These are phyloP conservation scores for Halichondria panicea DNA, from an alignment of 37 sponge, comb jelly and placozoan species.

Conservation along the genomic window DNA sequence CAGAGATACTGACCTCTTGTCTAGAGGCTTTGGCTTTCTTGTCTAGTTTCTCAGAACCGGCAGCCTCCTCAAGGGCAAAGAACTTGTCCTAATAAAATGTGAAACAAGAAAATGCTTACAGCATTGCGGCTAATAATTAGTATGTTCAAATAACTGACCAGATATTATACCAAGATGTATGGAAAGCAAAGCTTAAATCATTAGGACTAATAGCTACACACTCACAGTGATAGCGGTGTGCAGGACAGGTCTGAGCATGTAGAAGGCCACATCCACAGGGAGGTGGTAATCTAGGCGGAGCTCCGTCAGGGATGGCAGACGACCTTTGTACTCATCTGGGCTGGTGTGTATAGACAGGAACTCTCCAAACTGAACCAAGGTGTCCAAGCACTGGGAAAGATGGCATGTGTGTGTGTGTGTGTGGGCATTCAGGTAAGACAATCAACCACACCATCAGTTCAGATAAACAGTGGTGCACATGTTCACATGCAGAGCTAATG, in stretches of 20 bases:
- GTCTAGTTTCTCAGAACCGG: constrained; percentile 1
- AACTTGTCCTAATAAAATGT: constrained; percentile 36
- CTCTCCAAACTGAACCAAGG: constrained; percentile 93
- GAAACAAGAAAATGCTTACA: not conserved
- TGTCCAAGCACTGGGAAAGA: constrained; percentile 89
- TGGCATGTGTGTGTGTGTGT: no score
- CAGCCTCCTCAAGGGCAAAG: constrained; percentile 43
- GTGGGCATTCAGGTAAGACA: no score
- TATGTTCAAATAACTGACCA: not conserved
- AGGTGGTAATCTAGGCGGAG: constrained; percentile 82
- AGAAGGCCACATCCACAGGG: constrained; percentile 91
- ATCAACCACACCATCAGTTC: not conserved
- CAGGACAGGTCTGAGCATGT: constrained; percentile 78
- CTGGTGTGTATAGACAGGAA: constrained; percentile 88
- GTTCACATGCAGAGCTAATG: no score
- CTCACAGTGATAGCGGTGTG: constrained; percentile 64
- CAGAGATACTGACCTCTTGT: constrained; percentile 39
- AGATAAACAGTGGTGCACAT: not conserved
- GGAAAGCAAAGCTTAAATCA: not conserved
- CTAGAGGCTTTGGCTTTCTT: constrained; percentile 27
- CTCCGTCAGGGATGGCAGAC: constrained; percentile 73
- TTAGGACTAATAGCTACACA: not conserved
- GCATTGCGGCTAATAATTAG: not conserved
- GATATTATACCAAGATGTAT: not conserved
- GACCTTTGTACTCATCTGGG: constrained; percentile 74